phyloP scores from a whole-genome alignment of 2,113 vertebrate genomes.

The Lepus timidus region DNA sequence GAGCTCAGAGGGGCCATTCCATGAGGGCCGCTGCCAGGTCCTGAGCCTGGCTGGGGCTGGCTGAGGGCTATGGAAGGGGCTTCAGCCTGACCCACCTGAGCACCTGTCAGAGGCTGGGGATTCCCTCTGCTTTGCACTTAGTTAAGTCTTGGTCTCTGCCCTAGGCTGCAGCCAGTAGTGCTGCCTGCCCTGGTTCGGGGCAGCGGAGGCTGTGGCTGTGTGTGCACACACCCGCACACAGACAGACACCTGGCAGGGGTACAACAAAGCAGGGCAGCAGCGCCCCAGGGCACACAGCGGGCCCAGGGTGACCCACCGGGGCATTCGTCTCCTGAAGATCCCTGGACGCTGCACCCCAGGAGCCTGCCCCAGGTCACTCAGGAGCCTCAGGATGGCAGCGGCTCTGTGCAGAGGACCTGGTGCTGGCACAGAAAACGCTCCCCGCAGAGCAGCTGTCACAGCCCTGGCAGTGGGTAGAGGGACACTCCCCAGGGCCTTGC shows the following conservation, averaged over 20 bases:
- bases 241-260: not conserved
- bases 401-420: not conserved
- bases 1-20: not conserved
- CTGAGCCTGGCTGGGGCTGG: too few species aligned
- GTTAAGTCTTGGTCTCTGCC: not conserved
- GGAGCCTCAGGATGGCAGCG: not conserved
- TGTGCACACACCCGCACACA: not conserved
- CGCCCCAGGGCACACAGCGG: not conserved
- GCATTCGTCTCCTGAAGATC: not conserved
- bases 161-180: not conserved
- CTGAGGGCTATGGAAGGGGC: too few species aligned
- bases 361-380: not conserved
- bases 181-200: not conserved
- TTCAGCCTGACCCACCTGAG: too few species aligned
- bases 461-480: not conserved
- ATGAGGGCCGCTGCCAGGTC: not conserved
- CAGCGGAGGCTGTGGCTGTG: not conserved
- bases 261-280: not conserved
- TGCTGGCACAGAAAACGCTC: not conserved
- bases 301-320: not conserved
- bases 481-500: not conserved
- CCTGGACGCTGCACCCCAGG: not conserved
- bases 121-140: not conserved
- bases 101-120: not conserved
- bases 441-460: not conserved